Conservation (phyloP, 2,888 invertebrate genomes). For the Pelosia muscerda region DNA sequence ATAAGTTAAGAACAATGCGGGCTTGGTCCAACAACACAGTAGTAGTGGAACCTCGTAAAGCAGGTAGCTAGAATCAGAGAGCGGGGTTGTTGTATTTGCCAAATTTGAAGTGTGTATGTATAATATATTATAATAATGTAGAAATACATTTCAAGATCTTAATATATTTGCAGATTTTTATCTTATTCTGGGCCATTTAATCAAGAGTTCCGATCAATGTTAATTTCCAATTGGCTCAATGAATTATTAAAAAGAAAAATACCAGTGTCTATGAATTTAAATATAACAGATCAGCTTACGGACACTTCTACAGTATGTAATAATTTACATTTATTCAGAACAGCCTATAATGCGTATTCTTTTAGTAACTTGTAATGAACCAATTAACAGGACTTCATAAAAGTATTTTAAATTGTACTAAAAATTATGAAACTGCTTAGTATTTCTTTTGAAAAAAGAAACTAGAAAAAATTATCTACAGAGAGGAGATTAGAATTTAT, state of each 20-base stretch:
- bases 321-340: not conserved
- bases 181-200: slow-evolving; percentile 97
- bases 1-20: too few relatives aligned
- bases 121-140: too few relatives aligned
- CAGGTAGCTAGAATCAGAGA: too few relatives aligned
- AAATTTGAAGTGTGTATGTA: too few relatives aligned
- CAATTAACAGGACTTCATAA: not conserved
- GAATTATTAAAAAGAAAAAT: slow-evolving; percentile 90
- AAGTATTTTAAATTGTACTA: too few relatives aligned
- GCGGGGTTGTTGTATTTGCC: too few relatives aligned
- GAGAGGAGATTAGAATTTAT: slow-evolving; percentile 96
- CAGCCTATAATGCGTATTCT: not conserved
- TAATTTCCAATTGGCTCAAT: slow-evolving; percentile 90
- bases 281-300: slow-evolving; percentile 91
- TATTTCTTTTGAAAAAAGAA: not conserved
- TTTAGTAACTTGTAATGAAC: not conserved
- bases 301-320: slow-evolving; percentile 90
- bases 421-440: not conserved
- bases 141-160: not conserved
- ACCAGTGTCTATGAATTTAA: slow-evolving; percentile 92
- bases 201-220: slow-evolving; percentile 91
- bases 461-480: not conserved
- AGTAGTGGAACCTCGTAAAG: too few relatives aligned
- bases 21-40: too few relatives aligned
- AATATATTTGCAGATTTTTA: slow-evolving; percentile 87